Base-by-base conservation (phyloP, 2,797 vertebrate species). In the Halcyon smyrnensis region DNA sequence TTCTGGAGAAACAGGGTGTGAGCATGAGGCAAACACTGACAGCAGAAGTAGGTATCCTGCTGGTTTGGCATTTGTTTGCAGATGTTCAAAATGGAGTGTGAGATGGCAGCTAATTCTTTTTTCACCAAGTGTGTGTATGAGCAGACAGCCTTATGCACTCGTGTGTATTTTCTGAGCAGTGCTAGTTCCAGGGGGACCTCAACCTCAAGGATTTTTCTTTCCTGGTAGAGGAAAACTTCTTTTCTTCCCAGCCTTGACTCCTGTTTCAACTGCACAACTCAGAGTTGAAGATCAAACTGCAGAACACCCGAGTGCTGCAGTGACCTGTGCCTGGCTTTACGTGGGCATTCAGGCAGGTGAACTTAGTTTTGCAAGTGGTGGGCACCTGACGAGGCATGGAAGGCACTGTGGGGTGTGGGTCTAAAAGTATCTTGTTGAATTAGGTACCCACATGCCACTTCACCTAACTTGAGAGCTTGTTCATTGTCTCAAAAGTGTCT, bases 61-160 rank as follows among this genome's bases (percentile, higher is more conserved):
- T 91, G 83, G 36, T 63, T 45, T 90, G 54, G 83, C 83, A 60
- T 88, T 95, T 90, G 50, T 63, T 78, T 93, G 79, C 91, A 95
- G 84, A n/a, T 95, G 69, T 90, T 92, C 51, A 37, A 15, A 79
- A 41, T 5, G 18, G 43, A 84, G 27, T 34, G 59, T 37, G 80
- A 69, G 69, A 67, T 95, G 70, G n/a, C 36, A 94, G 48, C 87
- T 75, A 70, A 28, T 78, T 51, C 2, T 36, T 78, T 80, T 77
- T 93, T 43, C 59, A 56, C 20, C 14, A 18, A 70, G 59, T 53
- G 86, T 80, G 89, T 67, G 45, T 60, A 10, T 19, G 80, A 82
- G 43, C 36, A 76, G 89, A 51, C 63, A 86, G 64, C 50, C 50
- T 51, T 51, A 51, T 17, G 9, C 50, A 51, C 50, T 28, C 27